A percentile compares a stretch with the other conserved stretches of the same genome.
These are phyloP conservation scores for Chironex yamaguchii DNA, from an alignment of 30 jellyfish, hydroid and myxozoan species.

Conservation along the genomic window DNA sequence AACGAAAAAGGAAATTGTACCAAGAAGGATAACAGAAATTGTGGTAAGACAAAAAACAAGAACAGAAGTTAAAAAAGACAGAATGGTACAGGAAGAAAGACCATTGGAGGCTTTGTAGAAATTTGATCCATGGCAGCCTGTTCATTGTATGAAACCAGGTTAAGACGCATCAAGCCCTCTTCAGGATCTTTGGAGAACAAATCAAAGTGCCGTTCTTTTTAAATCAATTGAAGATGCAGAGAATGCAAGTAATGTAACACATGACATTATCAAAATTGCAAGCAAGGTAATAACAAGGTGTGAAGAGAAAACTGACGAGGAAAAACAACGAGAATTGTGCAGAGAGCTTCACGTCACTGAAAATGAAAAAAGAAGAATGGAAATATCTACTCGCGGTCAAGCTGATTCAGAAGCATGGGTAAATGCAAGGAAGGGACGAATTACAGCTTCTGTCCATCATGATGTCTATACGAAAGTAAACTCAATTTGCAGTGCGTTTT, in stretches of 20 bases:
- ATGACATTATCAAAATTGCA: background rate
- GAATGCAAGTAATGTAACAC: background rate
- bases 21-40: constrained; percentile 12
- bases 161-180: background rate
- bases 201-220: constrained; percentile 40
- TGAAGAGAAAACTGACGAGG: constrained; percentile 13
- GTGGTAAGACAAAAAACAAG: constrained; percentile 15
- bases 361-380: constrained; percentile 4
- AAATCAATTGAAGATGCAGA: constrained; percentile 2
- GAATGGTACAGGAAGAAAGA: constrained; percentile 5
- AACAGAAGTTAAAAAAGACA: background rate
- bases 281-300: background rate
- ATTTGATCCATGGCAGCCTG: constrained; percentile 45
- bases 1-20: constrained; percentile 36
- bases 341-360: background rate
- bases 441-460: constrained; percentile 58
- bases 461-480: constrained; percentile 48
- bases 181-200: constrained; percentile 1
- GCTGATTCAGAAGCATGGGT: constrained; percentile 32
- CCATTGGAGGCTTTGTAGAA: constrained; percentile 12
- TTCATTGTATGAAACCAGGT: background rate
- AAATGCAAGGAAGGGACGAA: constrained; percentile 37
- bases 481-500: constrained; percentile 48
- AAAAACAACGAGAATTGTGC: background rate
- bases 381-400: constrained; percentile 39